Conservation (phyloP, 2,113 vertebrate genomes). For the Ginglymostoma cirratum region DNA sequence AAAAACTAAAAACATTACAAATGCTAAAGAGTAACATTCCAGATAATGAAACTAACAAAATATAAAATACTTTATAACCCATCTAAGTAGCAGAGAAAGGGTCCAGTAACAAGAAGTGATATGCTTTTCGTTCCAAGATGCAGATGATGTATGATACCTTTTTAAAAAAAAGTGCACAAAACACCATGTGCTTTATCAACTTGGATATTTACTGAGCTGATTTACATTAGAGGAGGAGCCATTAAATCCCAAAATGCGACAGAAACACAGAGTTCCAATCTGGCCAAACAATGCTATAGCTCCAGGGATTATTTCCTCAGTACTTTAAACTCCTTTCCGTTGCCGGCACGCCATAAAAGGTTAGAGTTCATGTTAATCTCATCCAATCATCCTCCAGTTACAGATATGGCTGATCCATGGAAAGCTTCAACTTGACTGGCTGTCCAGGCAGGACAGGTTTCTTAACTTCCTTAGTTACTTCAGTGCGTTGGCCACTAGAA, state of each 20-base stretch:
- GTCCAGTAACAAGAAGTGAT: neutral
- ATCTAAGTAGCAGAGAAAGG: neutral
- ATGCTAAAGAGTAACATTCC: neutral
- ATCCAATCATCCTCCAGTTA: constrained; percentile 48
- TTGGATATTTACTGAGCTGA: neutral
- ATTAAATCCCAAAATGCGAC: neutral
- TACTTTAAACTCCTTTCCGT: neutral
- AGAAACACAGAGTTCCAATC: neutral
- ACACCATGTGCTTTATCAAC: neutral
- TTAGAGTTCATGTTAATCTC: neutral
- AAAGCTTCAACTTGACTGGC: constrained; percentile 59
- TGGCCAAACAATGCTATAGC: neutral
- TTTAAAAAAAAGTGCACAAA: neutral
- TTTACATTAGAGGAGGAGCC: neutral
- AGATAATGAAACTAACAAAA: neutral
- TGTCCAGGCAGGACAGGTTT: constrained; percentile 66
- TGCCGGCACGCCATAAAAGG: neutral
- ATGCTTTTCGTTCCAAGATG: neutral
- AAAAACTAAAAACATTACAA: neutral
- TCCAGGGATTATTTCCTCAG: neutral
- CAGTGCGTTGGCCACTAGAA: constrained; percentile 52
- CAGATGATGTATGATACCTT: neutral
- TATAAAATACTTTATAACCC: neutral
- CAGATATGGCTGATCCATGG: constrained; percentile 78
- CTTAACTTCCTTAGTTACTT: constrained; percentile 51